Base-by-base conservation (phyloP, 2,888 invertebrate genomes). In the Tridacna crocea region DNA sequence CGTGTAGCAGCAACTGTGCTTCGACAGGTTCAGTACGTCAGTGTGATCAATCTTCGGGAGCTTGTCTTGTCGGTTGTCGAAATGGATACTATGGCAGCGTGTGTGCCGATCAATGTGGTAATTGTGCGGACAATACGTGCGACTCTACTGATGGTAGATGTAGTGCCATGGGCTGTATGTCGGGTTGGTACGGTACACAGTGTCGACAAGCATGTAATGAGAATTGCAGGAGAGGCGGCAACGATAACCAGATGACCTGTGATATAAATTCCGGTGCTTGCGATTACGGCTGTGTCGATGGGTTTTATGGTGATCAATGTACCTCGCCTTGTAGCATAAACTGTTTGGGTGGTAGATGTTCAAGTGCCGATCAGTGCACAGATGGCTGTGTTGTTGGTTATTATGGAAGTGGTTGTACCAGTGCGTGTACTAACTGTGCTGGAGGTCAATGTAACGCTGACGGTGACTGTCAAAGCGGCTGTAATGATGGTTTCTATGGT, bases 1-100 rank as follows among this genome's bases (percentile, higher is more conserved):
- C 48, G 0, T 84, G 84, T 73, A 84, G 84, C 58, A 63, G 26
- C 17, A 77, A 72, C 15, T 84, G 84, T 61, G 27, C 27, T n/a
- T 51, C 11, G 26, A 26, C 27, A 13, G 26, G 36, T 17, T 36
- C 68, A 15, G 70, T 48, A 4, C 63, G 84, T 6, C 26, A 47
- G 0, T 84, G 84, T 63, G 46, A 48, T 13, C 65, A 81, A 26
- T 12, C 63, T 0, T 36, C 61, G 0, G 84, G 84, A 8, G 61
- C n/a, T 10, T 84, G 84, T 46, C 19, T 79, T 0, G 58, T 8
- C 48, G 83, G 84, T 0, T 84, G 84, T 47, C n/a, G 60, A 6
- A 0, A 22, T 11, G 82, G 84, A 36, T 82, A 61, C 68, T 84
- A 81, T 63, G 75, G 77, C 36, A 17, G 6, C 12, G 47, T 75